Evolutionary conservation across 2,797 vertebrate genomes (phyloP).

Genomic region (Heteromormyrus szaboi): DNA sequence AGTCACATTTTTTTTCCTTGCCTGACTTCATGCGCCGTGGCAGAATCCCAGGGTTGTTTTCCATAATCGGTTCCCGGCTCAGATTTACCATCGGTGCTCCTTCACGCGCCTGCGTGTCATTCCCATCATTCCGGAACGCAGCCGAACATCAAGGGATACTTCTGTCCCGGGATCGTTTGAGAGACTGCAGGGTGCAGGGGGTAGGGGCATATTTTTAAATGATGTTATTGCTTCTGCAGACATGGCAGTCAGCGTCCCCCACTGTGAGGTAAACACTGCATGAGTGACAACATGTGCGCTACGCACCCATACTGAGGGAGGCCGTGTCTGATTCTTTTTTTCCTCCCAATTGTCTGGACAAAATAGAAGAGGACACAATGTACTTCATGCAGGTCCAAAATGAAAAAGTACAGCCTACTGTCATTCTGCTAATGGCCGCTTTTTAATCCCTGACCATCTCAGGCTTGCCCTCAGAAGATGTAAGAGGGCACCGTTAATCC

Average conservation of each 20-base stretch:
- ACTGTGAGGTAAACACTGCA: background rate
- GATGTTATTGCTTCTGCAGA: background rate
- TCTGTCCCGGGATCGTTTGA: background rate
- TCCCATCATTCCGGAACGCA: slow-evolving; percentile 1
- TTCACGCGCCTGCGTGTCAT: background rate
- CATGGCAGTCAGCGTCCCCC: background rate
- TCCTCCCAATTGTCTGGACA: background rate
- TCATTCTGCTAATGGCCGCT: background rate
- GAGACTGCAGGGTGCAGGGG: background rate
- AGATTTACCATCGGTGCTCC: background rate
- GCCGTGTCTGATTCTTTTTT: background rate
- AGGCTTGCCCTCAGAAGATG: background rate
- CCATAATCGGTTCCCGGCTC: background rate
- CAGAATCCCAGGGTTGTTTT: slow-evolving; percentile 4
- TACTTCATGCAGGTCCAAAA: background rate
- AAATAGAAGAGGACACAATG: background rate
- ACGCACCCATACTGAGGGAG: background rate
- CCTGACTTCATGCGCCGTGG: background rate
- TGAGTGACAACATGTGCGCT: background rate
- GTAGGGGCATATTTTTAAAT: background rate
- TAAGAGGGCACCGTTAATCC: background rate
- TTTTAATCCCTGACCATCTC: background rate
- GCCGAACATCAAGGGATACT: background rate
- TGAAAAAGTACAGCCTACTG: background rate
- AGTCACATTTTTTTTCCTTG: background rate